A percentile compares a stretch with the other conserved stretches of the same genome.
These are phyloP conservation scores for Mallotus villosus DNA, from an alignment of 2,797 vertebrate species.

Conservation along the genomic window DNA sequence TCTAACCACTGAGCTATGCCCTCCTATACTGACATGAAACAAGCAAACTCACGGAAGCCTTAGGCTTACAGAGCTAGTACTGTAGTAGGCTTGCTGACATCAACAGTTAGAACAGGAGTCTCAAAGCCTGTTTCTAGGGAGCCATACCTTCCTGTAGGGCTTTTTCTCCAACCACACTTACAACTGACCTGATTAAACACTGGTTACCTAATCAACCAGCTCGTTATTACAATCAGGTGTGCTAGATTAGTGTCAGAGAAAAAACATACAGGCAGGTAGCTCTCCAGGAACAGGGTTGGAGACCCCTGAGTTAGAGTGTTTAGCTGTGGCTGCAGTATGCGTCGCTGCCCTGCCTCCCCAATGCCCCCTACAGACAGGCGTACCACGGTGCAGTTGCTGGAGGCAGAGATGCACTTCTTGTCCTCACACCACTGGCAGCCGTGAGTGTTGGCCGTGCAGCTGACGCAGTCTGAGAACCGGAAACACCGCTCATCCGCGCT, in stretches of 20 bases:
- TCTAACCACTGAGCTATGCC: too few species aligned
- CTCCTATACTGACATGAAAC: too few species aligned
- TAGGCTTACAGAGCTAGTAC: too few species aligned
- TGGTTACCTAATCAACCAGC: neutral
- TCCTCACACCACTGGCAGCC: slow-evolving; percentile 98
- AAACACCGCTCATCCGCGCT: slow-evolving; percentile 90
- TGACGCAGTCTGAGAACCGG: slow-evolving; percentile 91
- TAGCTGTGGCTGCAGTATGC: neutral
- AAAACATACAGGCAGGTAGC: neutral
- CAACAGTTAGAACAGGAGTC: too few species aligned
- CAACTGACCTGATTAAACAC: too few species aligned
- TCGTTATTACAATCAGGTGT: neutral
- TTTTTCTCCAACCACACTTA: too few species aligned
- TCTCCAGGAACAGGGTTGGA: neutral
- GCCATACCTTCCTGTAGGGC: too few species aligned
- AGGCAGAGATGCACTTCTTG: slow-evolving; percentile 93
- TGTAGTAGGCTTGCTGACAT: too few species aligned
- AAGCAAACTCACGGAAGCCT: too few species aligned
- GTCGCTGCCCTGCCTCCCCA: slow-evolving; percentile 26
- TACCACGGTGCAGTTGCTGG: slow-evolving; percentile 94
- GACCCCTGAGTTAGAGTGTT: neutral
- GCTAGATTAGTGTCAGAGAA: neutral
- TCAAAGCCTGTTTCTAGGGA: too few species aligned
- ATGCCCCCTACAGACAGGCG: slow-evolving; percentile 57
- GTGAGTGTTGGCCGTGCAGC: slow-evolving; percentile 95